These are phyloP conservation scores for Drosophila quinaria DNA, from an alignment of 2,888 invertebrate species.

Conservation along the genomic window DNA sequence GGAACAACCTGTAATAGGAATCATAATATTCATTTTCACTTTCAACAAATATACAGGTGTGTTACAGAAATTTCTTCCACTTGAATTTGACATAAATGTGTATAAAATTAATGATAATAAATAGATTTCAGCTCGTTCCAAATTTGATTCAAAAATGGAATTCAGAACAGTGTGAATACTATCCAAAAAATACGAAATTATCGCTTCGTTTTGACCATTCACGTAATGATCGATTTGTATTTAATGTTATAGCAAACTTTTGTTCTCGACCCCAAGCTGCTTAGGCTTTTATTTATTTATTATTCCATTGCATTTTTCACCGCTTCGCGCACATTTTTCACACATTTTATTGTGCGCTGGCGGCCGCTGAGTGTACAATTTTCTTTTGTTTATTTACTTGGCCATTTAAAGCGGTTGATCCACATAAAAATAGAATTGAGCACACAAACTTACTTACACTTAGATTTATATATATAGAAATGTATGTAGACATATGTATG, in stretches of 20 bases:
- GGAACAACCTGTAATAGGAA: slow-evolving; percentile 1
- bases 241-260: slow-evolving; percentile 60
- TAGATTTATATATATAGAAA: slow-evolving; percentile 7
- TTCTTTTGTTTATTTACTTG: slow-evolving; percentile 78
- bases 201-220: slow-evolving; percentile 20
- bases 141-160: background rate
- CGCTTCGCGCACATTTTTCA: slow-evolving; percentile 68
- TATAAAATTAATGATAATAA: too few relatives aligned
- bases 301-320: slow-evolving; percentile 69
- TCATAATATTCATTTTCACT: background rate
- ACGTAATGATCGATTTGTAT: slow-evolving; percentile 71
- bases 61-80: too few relatives aligned
- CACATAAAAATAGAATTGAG: slow-evolving; percentile 55
- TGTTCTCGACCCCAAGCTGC: slow-evolving; percentile 25
- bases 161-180: background rate
- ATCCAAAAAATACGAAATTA: slow-evolving; percentile 1
- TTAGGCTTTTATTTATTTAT: slow-evolving; percentile 65
- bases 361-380: slow-evolving; percentile 72
- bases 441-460: slow-evolving; percentile 7
- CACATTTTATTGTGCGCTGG: slow-evolving; percentile 72
- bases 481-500: slow-evolving; percentile 3
- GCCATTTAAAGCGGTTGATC: slow-evolving; percentile 73
- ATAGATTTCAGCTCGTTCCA: background rate
- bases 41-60: background rate
- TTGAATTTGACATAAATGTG: too few relatives aligned